Conservation (phyloP, 2,113 vertebrate species). For the Parus major region DNA sequence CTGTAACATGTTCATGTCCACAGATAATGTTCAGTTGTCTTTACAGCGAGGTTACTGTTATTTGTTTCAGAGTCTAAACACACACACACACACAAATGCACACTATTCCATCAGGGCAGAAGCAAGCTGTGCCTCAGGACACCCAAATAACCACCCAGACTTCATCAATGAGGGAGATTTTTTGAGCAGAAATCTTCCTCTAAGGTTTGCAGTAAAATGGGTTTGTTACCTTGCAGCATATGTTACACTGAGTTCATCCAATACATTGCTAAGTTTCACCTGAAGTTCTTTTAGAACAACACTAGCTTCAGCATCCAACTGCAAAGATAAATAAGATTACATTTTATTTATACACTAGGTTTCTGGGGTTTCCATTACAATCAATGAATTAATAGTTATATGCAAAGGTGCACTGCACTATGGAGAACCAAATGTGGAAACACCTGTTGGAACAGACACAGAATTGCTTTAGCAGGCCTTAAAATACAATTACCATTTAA, state of each 20-base stretch:
- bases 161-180: not conserved
- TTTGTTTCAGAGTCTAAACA: not conserved
- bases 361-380: not conserved
- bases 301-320: constrained; percentile 95
- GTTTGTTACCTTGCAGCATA: constrained; percentile 88
- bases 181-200: not conserved
- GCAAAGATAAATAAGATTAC: constrained; percentile 49
- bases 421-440: constrained; percentile 47
- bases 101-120: not conserved
- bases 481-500: not conserved
- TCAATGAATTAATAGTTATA: not conserved
- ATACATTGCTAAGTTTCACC: constrained; percentile 87
- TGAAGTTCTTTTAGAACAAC: constrained; percentile 92
- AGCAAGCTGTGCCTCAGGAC: not conserved
- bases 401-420: not conserved
- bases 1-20: not conserved
- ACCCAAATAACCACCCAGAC: not conserved
- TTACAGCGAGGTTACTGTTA: not conserved
- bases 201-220: not conserved
- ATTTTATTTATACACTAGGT: not conserved
- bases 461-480: not conserved
- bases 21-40: not conserved
- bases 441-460: not conserved
- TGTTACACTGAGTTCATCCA: constrained; percentile 90
- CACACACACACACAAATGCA: not conserved